Percentiles rank a stretch among this genome's conserved stretches.
phyloP scores from a whole-genome alignment of 2,113 vertebrate species.

The Vidua macroura region DNA sequence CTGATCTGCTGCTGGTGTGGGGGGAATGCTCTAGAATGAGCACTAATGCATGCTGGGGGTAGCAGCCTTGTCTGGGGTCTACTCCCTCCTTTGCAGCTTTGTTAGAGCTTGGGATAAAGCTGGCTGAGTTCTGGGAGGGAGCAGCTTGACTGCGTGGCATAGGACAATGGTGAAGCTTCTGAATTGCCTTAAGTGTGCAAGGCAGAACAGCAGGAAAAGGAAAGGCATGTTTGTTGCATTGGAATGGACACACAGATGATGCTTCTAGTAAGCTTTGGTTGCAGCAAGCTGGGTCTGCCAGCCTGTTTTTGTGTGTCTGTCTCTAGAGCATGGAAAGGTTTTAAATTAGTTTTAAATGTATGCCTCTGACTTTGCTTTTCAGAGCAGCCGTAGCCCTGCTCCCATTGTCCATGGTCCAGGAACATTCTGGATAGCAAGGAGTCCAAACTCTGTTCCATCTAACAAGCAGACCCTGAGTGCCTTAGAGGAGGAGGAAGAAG shows the following conservation, averaged over 20 bases:
- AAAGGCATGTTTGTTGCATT: not conserved
- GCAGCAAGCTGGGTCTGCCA: not conserved
- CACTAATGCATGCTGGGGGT: accelerated
- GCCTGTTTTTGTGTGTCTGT: not conserved
- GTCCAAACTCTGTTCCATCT: slow-evolving; percentile 50
- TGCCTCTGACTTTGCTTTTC: not conserved
- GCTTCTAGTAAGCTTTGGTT: not conserved
- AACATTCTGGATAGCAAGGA: slow-evolving; percentile 74
- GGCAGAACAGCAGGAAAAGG: not conserved
- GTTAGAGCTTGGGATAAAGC: not conserved
- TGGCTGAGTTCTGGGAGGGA: not conserved
- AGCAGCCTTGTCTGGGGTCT: not conserved
- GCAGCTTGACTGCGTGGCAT: not conserved
- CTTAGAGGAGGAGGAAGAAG: slow-evolving; percentile 77
- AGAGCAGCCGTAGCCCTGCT: slow-evolving; percentile 69
- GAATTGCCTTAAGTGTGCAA: not conserved
- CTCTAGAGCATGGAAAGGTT: not conserved
- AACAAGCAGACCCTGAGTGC: slow-evolving; percentile 73
- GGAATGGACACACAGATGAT: not conserved
- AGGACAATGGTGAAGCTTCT: not conserved
- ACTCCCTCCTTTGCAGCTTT: not conserved
- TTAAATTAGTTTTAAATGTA: not conserved
- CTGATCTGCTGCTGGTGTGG: not conserved
- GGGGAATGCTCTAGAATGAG: not conserved
- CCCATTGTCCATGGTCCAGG: slow-evolving; percentile 67